phyloP scores from a whole-genome alignment of 2,797 vertebrate genomes.

The Yasuhikotakia modesta region DNA sequence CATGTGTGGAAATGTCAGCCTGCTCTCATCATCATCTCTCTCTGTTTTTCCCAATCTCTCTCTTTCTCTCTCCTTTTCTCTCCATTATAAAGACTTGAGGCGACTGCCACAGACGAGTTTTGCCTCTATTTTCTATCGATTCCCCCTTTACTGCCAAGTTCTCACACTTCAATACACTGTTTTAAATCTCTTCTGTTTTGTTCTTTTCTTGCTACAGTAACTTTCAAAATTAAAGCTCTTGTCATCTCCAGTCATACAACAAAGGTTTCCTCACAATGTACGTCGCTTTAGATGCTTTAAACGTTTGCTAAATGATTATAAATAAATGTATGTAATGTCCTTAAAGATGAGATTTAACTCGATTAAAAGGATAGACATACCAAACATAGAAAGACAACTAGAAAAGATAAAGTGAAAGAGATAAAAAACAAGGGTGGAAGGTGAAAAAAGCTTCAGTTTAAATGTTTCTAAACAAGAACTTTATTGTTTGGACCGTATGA shows the following conservation, averaged over 20 bases:
- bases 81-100: constrained; percentile 34
- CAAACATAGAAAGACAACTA: not conserved
- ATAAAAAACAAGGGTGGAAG: not conserved
- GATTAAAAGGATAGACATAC: not conserved
- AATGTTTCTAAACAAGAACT: not conserved
- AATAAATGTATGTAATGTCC: too few species aligned
- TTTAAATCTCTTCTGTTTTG: not conserved
- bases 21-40: constrained; percentile 45
- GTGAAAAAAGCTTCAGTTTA: not conserved
- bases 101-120: constrained; percentile 21
- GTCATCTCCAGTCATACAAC: not conserved
- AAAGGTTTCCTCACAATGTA: too few species aligned
- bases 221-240: not conserved
- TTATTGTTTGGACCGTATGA: not conserved
- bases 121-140: not conserved
- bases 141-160: not conserved
- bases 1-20: constrained; percentile 52
- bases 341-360: not conserved
- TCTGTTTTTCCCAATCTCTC: not conserved
- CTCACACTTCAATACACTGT: not conserved
- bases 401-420: not conserved
- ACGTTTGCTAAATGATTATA: too few species aligned
- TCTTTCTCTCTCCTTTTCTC: not conserved
- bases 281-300: too few species aligned
- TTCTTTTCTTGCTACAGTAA: not conserved